Conservation (phyloP, 2,113 vertebrate genomes). For the Anarhynchus alexandrinus region DNA sequence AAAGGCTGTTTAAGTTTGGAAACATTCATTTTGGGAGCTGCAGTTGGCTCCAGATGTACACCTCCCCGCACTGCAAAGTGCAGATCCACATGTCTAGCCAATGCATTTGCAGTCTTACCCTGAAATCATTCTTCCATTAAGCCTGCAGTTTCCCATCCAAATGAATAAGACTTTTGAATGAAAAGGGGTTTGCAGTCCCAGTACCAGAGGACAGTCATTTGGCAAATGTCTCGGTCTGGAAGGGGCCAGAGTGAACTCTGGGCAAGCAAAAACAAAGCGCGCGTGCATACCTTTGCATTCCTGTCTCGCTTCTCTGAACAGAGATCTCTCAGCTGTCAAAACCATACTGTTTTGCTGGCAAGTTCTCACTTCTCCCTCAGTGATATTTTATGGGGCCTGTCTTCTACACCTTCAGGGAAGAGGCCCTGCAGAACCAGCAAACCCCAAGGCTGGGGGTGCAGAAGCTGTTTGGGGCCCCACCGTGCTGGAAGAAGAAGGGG, state of each 20-base stretch:
- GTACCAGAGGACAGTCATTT: neutral
- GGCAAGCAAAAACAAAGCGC: neutral
- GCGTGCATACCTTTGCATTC: neutral
- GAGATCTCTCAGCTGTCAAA: conserved; percentile 9
- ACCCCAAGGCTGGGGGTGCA: neutral
- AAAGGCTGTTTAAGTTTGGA: neutral
- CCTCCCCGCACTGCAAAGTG: neutral
- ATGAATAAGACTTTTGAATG: neutral
- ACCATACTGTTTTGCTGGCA: neutral
- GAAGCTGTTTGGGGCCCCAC: neutral
- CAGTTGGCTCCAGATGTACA: neutral
- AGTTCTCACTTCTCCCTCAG: neutral
- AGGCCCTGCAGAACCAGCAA: neutral
- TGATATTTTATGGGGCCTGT: neutral
- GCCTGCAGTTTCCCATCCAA: neutral
- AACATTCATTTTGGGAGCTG: neutral
- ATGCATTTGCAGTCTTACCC: neutral
- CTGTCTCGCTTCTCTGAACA: neutral
- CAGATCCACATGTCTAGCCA: neutral
- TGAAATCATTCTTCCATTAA: neutral
- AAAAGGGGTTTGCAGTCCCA: neutral
- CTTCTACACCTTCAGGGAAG: neutral
- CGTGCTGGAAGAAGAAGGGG: neutral
- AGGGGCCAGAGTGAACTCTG: neutral
- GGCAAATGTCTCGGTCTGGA: neutral